These are phyloP conservation scores for Planococcus citri DNA, from an alignment of 1,140 invertebrate genomes.

Conservation along the genomic window DNA sequence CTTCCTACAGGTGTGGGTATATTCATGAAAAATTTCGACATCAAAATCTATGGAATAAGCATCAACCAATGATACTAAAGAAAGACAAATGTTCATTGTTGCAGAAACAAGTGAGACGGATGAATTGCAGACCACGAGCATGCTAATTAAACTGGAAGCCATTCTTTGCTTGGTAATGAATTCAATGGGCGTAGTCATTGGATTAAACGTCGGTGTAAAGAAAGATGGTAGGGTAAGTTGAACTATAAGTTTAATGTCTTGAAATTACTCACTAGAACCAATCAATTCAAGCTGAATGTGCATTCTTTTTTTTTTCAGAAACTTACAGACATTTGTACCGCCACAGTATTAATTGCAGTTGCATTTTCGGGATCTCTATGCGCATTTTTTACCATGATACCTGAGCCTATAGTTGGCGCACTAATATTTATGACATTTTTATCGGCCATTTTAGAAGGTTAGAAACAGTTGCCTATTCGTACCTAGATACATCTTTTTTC, in stretches of 20 bases:
- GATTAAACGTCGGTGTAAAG: neutral
- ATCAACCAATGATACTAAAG: no score
- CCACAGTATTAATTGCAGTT: neutral
- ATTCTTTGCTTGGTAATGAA: neutral
- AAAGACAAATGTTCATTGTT: neutral
- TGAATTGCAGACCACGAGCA: neutral
- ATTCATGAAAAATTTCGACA: no score
- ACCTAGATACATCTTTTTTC: no score
- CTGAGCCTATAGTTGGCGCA: neutral
- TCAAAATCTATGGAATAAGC: no score
- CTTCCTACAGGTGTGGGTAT: no score
- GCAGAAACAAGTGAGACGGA: neutral
- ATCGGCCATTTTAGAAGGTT: neutral
- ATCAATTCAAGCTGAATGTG: no score
- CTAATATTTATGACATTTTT: neutral
- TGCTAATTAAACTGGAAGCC: neutral
- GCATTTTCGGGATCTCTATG: neutral
- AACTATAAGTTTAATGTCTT: neutral
- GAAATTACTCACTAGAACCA: neutral
- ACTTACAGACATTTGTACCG: neutral
- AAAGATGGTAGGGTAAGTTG: neutral
- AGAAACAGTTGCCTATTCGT: no score
- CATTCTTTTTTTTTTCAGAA: neutral
- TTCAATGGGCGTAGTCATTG: neutral
- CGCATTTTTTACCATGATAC: neutral